Conservation (phyloP, 2,113 vertebrate genomes). For the Platichthys flesus region DNA sequence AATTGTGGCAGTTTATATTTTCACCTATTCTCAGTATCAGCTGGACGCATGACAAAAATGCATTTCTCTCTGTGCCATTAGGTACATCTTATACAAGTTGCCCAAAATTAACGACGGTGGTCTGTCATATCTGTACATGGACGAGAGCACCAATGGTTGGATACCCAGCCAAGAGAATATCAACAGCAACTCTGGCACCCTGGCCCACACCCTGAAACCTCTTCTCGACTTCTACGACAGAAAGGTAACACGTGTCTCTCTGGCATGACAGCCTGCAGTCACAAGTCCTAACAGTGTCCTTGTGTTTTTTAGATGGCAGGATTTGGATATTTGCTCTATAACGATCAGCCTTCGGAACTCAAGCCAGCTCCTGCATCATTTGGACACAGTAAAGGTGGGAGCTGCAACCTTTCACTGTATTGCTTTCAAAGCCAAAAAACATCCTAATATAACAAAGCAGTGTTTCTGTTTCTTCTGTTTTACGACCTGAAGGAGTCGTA, state of each 20-base stretch:
- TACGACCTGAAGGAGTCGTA: conserved; percentile 50
- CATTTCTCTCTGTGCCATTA: conserved; percentile 14
- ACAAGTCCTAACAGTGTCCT: not conserved
- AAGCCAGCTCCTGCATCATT: too few species aligned
- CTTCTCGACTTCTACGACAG: conserved; percentile 51
- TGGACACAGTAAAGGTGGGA: conserved; percentile 73
- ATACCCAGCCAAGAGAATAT: conserved; percentile 4
- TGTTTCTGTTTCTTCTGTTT: not conserved
- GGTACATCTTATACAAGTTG: conserved; percentile 72
- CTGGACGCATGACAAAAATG: not conserved
- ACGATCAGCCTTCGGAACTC: conserved; percentile 72
- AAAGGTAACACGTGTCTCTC: conserved; percentile 16
- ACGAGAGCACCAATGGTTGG: conserved; percentile 59
- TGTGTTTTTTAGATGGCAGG: conserved; percentile 44
- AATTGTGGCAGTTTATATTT: not conserved
- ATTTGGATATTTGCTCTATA: conserved; percentile 72
- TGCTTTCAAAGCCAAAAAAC: not conserved
- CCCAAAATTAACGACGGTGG: not conserved
- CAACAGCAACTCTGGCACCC: conserved; percentile 28
- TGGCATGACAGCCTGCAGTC: not conserved
- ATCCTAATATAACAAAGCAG: not conserved
- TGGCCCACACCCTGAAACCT: conserved; percentile 64
- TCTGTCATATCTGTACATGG: conserved; percentile 71
- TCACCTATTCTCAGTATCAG: not conserved
- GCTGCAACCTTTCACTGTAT: not conserved